Evolutionary conservation across 2,797 vertebrate genomes (phyloP).

Genomic region (Menidia menidia): DNA sequence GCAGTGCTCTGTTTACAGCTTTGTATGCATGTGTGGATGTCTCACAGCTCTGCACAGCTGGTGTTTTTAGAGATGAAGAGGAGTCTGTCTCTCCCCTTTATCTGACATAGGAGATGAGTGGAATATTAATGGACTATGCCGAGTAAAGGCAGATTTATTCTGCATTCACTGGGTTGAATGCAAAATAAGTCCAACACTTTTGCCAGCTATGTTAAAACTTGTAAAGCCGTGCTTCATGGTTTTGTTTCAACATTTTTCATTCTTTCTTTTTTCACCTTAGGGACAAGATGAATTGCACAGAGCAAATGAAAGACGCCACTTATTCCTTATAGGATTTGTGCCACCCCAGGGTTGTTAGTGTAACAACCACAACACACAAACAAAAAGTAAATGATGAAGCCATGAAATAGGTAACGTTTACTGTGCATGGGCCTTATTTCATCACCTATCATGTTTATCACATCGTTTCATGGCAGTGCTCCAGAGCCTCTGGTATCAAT

Average conservation of each 20-base stretch:
- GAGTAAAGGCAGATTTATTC: conserved; percentile 66
- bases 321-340: conserved; percentile 14
- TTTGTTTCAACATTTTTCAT: conserved; percentile 26
- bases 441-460: conserved; percentile 68
- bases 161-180: conserved; percentile 53
- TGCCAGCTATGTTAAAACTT: conserved; percentile 41
- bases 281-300: conserved; percentile 23
- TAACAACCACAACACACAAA: too few relatives aligned
- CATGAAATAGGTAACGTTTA: conserved; percentile 55
- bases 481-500: conserved; percentile 65
- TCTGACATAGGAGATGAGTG: conserved; percentile 72
- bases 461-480: conserved; percentile 56
- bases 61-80: conserved; percentile 79
- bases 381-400: conserved; percentile 47
- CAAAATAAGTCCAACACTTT: conserved; percentile 47
- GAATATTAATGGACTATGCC: conserved; percentile 78
- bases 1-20: conserved; percentile 68
- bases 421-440: conserved; percentile 65
- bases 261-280: conserved; percentile 19
- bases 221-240: conserved; percentile 24
- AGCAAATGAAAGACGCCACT: conserved; percentile 20
- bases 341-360: background rate
- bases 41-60: conserved; percentile 76
- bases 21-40: conserved; percentile 61
- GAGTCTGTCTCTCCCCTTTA: conserved; percentile 73